Evolutionary conservation across 2,888 invertebrate genomes (phyloP).

Genomic region (Cantharis nigra): DNA sequence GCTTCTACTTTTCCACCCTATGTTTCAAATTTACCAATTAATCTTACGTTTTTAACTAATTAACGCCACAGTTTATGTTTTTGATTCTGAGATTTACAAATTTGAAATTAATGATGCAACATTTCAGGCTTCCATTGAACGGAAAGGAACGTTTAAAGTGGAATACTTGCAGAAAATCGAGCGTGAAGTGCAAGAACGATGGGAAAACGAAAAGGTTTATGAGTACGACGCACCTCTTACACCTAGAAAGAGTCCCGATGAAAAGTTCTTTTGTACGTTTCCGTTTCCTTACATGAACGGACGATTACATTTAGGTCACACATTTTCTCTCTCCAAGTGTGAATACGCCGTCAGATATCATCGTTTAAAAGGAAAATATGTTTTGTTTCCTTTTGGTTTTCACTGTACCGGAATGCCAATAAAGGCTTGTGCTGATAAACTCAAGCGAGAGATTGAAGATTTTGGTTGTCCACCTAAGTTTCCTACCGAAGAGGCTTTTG

Average conservation of each 20-base stretch:
- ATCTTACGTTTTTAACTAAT: background rate
- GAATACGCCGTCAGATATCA: slow-evolving; percentile 95
- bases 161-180: slow-evolving; percentile 91
- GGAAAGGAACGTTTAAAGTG: slow-evolving; percentile 97
- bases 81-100: background rate
- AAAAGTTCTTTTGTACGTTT: slow-evolving; percentile 93
- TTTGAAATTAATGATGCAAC: slow-evolving; percentile 20
- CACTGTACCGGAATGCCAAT: slow-evolving; percentile 99
- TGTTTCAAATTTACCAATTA: background rate
- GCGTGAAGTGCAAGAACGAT: slow-evolving; percentile 78
- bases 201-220: slow-evolving; percentile 80
- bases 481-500: slow-evolving; percentile 63
- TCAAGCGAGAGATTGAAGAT: slow-evolving; percentile 88
- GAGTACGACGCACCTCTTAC: slow-evolving; percentile 80
- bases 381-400: slow-evolving; percentile 96
- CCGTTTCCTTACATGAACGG: slow-evolving; percentile 99
- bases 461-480: slow-evolving; percentile 94
- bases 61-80: background rate
- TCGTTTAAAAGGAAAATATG: slow-evolving; percentile 87
- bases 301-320: slow-evolving; percentile 94
- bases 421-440: slow-evolving; percentile 97
- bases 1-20: background rate
- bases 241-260: slow-evolving; percentile 62
- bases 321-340: slow-evolving; percentile 95
- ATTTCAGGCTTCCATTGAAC: slow-evolving; percentile 55